Evolutionary conservation across 2,113 vertebrate species (phyloP).

Genomic region (Shinisaurus crocodilurus): DNA sequence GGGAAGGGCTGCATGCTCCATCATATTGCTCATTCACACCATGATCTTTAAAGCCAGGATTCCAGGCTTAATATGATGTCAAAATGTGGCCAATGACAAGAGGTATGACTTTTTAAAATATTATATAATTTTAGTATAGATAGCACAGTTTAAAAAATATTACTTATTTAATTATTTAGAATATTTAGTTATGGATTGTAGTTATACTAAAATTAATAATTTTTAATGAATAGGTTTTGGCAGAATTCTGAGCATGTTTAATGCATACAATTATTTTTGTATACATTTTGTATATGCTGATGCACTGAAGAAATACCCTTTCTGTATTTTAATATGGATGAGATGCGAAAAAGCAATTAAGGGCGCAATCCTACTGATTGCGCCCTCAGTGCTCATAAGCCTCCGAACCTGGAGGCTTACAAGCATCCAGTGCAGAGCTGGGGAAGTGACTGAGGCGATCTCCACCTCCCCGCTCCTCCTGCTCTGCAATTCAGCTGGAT

Average conservation of each 20-base stretch:
- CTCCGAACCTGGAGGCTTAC: no score
- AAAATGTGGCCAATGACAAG: neutral
- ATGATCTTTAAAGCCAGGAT: no score
- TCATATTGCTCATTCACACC: no score
- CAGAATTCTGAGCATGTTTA: constrained; percentile 11
- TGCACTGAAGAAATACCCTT: neutral
- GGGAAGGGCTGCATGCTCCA: no score
- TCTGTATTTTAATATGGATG: constrained; percentile 22
- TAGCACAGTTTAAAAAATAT: neutral
- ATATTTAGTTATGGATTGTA: neutral
- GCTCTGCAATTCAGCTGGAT: no score
- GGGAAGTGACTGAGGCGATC: no score
- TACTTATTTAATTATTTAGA: neutral
- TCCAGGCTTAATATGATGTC: neutral
- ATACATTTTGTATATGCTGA: constrained; percentile 3
- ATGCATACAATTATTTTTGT: neutral
- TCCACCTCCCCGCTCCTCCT: no score
- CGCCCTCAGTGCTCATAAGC: no score
- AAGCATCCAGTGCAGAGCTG: no score
- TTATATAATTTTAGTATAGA: neutral
- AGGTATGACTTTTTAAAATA: neutral
- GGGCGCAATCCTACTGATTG: no score
- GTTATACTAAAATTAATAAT: neutral
- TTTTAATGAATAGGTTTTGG: neutral
- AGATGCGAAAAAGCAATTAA: neutral